Base-by-base conservation (phyloP, 1,140 invertebrate species). In the Sweltsa coloradensis region DNA sequence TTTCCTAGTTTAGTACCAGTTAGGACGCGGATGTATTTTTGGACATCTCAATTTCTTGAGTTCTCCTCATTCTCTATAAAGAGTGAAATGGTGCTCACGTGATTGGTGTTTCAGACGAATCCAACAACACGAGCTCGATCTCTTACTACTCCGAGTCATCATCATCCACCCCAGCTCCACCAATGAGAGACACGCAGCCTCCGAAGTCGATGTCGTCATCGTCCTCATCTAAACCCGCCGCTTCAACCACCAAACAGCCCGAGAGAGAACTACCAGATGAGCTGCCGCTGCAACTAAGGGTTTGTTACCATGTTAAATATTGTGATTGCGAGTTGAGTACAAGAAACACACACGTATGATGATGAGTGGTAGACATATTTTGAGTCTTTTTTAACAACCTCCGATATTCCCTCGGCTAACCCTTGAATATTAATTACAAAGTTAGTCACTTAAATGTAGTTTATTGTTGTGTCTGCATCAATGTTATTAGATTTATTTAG, bases 261-360 rank as follows among this genome's bases (percentile, higher is more conserved):
- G 41, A 51, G 11, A 11, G 21, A 11, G 42, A 46, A 4, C 41
- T 54, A 23, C 53, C 53, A 46, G 48, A 25, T 45, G 53, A 54
- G 41, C 42, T 54, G 16, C 53, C 53, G 9, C 34, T 54, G 9
- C 53, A 54, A 25, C 39, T 54, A 21, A 41, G 48, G 45, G 53
- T 54, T 34, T 25, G 45, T 44, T 23, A 47, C 18, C 16, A 36
- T 9, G 14, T 14, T 23, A 6, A 19, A 16, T 16, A 3, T 13
- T 37, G 21, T 6, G 18, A 45, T 31, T 16, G 14, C 24, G 5
- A 16, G 13, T 16, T 16, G 9, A 1, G 11, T 1, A 3, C 14
- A 45, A 1, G 7, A 14, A 45, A 3, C 39, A 7, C 16, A 3
- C 26, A 42, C 6, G 39, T 21, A 23, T 14, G n/a, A 19, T 37